These are phyloP conservation scores for Cylloceria caligata DNA, from an alignment of 2,888 invertebrate genomes.

Conservation along the genomic window DNA sequence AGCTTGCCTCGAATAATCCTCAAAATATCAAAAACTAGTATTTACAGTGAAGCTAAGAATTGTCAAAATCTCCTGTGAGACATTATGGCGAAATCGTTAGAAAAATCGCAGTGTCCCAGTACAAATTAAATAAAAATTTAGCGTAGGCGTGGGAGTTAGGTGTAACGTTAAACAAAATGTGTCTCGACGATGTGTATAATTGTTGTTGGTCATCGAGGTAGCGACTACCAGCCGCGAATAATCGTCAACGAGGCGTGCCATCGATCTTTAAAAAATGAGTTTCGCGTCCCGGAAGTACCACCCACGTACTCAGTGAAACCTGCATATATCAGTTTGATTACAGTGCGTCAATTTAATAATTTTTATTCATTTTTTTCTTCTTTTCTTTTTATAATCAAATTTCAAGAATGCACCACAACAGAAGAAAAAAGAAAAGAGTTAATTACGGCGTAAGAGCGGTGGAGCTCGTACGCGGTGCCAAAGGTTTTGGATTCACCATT, in stretches of 20 bases:
- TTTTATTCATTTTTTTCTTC: not conserved
- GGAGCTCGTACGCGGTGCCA: constrained; percentile 93
- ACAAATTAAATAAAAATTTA: not conserved
- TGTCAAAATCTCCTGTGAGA: not conserved
- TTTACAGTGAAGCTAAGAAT: constrained; percentile 13
- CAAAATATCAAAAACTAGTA: constrained; percentile 1
- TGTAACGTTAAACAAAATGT: constrained; percentile 18
- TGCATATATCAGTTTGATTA: constrained; percentile 20
- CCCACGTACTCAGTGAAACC: not conserved
- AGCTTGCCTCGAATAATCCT: constrained; percentile 14
- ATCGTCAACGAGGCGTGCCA: constrained; percentile 2
- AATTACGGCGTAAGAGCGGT: constrained; percentile 92
- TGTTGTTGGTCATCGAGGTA: constrained; percentile 19
- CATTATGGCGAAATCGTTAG: constrained; percentile 10
- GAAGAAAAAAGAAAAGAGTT: constrained; percentile 89
- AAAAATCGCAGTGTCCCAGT: not conserved
- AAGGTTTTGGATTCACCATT: constrained; percentile 99
- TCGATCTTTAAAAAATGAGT: not conserved
- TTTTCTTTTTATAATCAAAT: not conserved
- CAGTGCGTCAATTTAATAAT: constrained; percentile 22
- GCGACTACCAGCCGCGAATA: not conserved
- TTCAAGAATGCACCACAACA: constrained; percentile 87
- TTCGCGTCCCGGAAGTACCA: not conserved
- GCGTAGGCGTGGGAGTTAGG: no score
- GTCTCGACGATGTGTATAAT: constrained; percentile 28